A percentile compares a stretch with the other conserved stretches of the same genome.
Conservation (phyloP, 2,888 invertebrate species). For the Eucera pruinosa region DNA sequence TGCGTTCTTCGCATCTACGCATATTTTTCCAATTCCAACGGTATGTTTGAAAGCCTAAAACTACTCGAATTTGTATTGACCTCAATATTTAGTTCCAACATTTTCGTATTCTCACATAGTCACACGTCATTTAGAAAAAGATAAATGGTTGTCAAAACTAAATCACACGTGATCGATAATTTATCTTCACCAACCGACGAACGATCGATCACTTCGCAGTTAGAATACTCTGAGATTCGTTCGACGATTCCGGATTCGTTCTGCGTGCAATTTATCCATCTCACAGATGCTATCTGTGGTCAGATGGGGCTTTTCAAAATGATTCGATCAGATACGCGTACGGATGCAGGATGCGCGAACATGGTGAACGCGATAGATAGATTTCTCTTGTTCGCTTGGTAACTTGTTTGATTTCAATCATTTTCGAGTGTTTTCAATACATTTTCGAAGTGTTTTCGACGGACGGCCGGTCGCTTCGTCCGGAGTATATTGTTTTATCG, state of each 20-base stretch:
- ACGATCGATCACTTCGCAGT: constrained; percentile 27
- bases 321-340: constrained; percentile 44
- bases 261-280: constrained; percentile 58
- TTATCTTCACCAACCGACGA: neutral
- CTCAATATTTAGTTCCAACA: neutral
- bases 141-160: neutral
- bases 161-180: constrained; percentile 8
- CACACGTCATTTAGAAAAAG: no score
- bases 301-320: constrained; percentile 46
- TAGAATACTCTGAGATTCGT: constrained; percentile 44
- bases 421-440: constrained; percentile 70
- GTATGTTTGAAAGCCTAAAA: neutral
- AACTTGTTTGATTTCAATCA: constrained; percentile 73
- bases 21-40: neutral
- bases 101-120: neutral
- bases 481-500: constrained; percentile 68
- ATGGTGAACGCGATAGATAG: constrained; percentile 42
- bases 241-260: constrained; percentile 33
- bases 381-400: constrained; percentile 48
- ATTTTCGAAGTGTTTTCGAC: constrained; percentile 66
- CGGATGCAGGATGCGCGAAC: constrained; percentile 1
- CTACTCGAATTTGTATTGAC: neutral
- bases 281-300: constrained; percentile 57
- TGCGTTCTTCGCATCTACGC: neutral
- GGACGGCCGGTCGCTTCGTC: constrained; percentile 30